Percentiles rank a stretch among this genome's conserved stretches.
Conservation (phyloP, 1,140 invertebrate genomes). For the Drosophila ananassae region DNA sequence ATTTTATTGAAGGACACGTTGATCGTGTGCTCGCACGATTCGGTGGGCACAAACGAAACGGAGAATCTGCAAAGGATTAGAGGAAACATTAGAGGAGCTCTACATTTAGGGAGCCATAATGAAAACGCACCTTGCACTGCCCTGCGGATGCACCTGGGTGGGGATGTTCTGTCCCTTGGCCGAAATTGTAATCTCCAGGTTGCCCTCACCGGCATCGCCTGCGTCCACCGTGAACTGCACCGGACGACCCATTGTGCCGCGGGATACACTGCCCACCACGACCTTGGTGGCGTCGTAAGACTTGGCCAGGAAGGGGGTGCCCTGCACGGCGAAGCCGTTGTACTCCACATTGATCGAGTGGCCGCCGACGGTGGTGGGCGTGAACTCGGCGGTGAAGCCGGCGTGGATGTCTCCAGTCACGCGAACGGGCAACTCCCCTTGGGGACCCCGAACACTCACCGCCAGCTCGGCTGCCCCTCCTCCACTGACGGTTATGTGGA, state of each 20-base stretch:
- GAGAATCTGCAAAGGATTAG: constrained; percentile 88
- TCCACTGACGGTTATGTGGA: constrained; percentile 95
- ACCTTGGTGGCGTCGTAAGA: constrained; percentile 96
- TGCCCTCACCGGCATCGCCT: constrained; percentile 98
- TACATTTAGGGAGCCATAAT: background rate
- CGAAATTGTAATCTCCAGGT: constrained; percentile 98
- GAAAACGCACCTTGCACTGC: constrained; percentile 85
- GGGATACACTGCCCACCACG: constrained; percentile 91
- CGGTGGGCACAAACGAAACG: constrained; percentile 97
- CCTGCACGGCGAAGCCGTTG: constrained; percentile 94
- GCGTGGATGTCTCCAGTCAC: constrained; percentile 94
- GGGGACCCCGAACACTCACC: constrained; percentile 92
- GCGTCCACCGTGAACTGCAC: constrained; percentile 98
- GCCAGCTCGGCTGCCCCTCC: constrained; percentile 93
- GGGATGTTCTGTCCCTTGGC: constrained; percentile 97
- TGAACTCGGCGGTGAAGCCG: constrained; percentile 95
- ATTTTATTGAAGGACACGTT: constrained; percentile 98
- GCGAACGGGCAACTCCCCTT: constrained; percentile 92
- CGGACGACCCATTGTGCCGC: constrained; percentile 92
- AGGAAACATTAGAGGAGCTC: background rate
- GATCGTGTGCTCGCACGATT: constrained; percentile 96
- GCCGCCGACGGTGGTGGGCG: constrained; percentile 94
- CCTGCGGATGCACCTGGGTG: constrained; percentile 98
- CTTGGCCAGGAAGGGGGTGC: constrained; percentile 96
- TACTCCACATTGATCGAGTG: constrained; percentile 96